phyloP scores from a whole-genome alignment of 1,140 invertebrate species.

The Sycophila sp. region DNA sequence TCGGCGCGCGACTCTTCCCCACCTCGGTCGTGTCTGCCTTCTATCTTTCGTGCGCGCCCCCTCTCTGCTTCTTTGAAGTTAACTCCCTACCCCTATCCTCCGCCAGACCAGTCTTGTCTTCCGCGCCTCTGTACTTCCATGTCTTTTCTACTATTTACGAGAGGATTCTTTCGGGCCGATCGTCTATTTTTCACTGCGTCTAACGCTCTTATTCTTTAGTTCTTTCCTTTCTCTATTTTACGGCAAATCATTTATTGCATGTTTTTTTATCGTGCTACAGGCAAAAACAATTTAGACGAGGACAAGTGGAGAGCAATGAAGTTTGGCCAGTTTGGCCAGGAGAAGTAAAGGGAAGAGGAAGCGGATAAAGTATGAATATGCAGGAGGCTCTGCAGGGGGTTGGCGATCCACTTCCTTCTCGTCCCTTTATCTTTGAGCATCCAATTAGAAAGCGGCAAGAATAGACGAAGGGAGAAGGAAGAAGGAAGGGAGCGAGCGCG shows the following conservation, averaged over 20 bases:
- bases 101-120: no score
- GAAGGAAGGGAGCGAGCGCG: conserved; percentile 2
- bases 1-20: background rate
- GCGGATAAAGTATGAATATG: conserved; percentile 24
- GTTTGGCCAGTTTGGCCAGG: no score
- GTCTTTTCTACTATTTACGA: background rate
- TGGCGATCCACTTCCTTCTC: conserved; percentile 12
- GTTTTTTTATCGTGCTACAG: no score
- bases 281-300: no score
- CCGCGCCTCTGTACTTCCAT: background rate
- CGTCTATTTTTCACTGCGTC: background rate
- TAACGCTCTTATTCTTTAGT: no score
- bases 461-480: background rate
- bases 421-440: background rate
- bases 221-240: background rate
- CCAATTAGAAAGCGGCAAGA: conserved; percentile 18
- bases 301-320: no score
- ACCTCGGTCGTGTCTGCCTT: background rate
- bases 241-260: background rate
- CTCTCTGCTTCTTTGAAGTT: background rate
- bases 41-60: background rate
- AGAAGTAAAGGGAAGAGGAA: background rate
- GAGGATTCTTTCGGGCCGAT: no score
- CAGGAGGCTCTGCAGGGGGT: conserved; percentile 8
- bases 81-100: background rate